Evolutionary conservation across 2,113 vertebrate species (phyloP).

Genomic region (Heptranchias perlo): DNA sequence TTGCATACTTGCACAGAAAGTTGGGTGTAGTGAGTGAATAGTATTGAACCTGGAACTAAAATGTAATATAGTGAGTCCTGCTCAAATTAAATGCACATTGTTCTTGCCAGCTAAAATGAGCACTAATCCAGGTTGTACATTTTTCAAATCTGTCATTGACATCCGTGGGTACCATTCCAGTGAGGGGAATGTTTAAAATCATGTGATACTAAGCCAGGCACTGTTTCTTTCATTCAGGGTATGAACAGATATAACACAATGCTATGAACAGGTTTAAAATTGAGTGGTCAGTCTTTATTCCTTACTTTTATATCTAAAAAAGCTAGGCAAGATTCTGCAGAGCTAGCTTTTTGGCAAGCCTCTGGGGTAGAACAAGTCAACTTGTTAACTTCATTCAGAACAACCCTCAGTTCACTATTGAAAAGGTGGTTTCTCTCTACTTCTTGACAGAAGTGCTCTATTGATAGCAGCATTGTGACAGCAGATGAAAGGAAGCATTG

Average conservation of each 20-base stretch:
- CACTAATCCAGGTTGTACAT: background rate
- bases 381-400: background rate
- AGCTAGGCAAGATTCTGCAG: no score
- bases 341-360: no score
- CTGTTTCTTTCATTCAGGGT: background rate
- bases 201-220: background rate
- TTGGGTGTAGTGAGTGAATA: background rate
- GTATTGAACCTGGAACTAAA: background rate
- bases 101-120: background rate
- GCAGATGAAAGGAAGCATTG: background rate
- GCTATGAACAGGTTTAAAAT: background rate
- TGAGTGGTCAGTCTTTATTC: background rate
- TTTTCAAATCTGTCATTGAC: background rate
- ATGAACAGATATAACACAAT: background rate
- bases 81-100: background rate
- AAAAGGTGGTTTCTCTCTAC: background rate
- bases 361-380: background rate
- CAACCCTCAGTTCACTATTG: background rate
- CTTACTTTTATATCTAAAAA: no score
- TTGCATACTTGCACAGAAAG: background rate
- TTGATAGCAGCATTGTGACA: background rate
- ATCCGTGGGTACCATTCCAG: background rate
- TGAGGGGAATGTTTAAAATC: background rate
- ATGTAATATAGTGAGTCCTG: no score
- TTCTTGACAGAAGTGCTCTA: background rate